Evolutionary conservation across 2,797 vertebrate genomes (phyloP), one percentile per base, ranked within the genome.

Genomic region (Sebastes wilsoni): DNA sequence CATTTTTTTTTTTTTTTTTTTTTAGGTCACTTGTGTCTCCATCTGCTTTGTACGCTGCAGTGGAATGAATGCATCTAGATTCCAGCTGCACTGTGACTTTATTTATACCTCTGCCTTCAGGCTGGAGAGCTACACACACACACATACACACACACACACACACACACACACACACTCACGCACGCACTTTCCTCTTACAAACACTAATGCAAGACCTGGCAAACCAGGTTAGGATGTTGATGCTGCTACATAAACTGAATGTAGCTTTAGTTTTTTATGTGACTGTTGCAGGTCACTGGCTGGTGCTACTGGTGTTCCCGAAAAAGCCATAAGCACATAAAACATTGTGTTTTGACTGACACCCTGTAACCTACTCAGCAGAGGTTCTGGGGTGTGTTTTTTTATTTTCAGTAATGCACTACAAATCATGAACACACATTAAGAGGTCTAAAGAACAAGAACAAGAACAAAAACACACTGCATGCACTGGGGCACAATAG

Each of bases 391-490:
- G 66, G 16, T 83, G 32, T 81, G 68, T 22, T 42, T 85, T 85
- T 82, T 73, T 93, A 93, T 95, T 95, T 90, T 92, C 89, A 93
- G 91, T 91, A 93, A 95, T 86, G 83, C 92, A 94, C 89, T 92
- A 95, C 90, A 96, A 95, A 95, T 96, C 88, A 93, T 85, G 80
- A 92, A 94, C 94, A 95, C 89, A 89, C 88, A 94, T 88, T 89
- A 91, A 93, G 92, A 93, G 68, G 76, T 91, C 77, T 85, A 83
- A 92, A 89, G 88, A 94, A 94, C 88, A 89, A 89, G 81, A 92
- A 25, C 23, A 25, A 28, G 28, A 28, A 28, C 28, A 28, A 82
- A 89, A 93, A 89, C 83, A 93, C 93, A 74, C 84, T 87, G 94
- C 96, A 96, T 96, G 96, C 96, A 96, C 90, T 62, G 71, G 91